These are phyloP conservation scores for Turdus rufiventris DNA, from an alignment of 2,113 vertebrate species.

Conservation along the genomic window DNA sequence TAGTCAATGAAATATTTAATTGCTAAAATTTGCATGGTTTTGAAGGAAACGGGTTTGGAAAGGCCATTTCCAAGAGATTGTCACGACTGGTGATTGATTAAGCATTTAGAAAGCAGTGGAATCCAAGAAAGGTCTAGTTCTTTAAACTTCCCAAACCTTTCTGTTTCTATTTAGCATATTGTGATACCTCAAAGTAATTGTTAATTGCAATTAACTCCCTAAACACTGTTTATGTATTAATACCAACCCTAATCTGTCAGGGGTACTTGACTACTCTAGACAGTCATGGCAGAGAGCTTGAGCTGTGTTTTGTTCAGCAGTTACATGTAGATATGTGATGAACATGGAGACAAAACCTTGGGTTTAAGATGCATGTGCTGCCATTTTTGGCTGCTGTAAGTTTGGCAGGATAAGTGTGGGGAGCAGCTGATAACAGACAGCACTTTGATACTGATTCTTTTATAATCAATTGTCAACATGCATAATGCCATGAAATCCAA, in stretches of 20 bases:
- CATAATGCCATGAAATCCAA: neutral
- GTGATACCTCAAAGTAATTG: neutral
- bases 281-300: neutral
- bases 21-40: neutral
- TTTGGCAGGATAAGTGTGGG: neutral
- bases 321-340: neutral
- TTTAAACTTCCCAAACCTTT: neutral
- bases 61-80: neutral
- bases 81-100: neutral
- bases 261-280: neutral
- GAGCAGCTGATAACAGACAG: neutral
- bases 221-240: neutral
- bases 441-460: neutral
- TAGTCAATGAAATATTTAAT: neutral
- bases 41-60: neutral
- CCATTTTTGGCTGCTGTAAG: neutral
- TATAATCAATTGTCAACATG: neutral
- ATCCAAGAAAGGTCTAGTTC: neutral
- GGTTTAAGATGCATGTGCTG: neutral
- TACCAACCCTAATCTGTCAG: neutral
- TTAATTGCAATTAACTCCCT: neutral
- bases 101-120: neutral
- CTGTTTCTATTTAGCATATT: neutral
- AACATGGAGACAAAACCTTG: neutral
- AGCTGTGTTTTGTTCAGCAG: neutral